phyloP scores from a whole-genome alignment of 2,888 invertebrate species.

The Archaeoteleia sp. region DNA sequence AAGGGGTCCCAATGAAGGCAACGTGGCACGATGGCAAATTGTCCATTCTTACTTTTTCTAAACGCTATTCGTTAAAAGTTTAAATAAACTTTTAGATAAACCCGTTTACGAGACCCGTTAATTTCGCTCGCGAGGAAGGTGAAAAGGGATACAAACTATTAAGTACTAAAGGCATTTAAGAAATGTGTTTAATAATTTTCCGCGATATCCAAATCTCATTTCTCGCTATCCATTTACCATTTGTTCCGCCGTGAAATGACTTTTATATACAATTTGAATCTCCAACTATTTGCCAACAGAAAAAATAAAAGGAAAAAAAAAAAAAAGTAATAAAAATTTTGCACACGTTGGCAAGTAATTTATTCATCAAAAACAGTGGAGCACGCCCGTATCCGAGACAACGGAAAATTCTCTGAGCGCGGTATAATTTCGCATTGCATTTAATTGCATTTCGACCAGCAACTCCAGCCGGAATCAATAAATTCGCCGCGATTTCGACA shows the following conservation, averaged over 20 bases:
- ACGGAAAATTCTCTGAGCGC: conserved; percentile 19
- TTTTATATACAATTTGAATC: conserved; percentile 11
- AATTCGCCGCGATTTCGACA: conserved; percentile 24
- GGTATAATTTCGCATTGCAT: conserved; percentile 42
- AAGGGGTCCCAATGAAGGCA: conserved; percentile 42
- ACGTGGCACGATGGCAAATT: too few species aligned
- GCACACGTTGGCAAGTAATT: conserved; percentile 40
- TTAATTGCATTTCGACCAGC: conserved; percentile 47
- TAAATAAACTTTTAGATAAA: too few species aligned
- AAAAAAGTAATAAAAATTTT: conserved; percentile 39
- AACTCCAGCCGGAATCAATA: conserved; percentile 36
- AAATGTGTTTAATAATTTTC: too few species aligned
- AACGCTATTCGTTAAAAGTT: too few species aligned
- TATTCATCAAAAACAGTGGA: conserved; percentile 42
- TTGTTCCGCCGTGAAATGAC: conserved; percentile 8
- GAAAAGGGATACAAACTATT: too few species aligned
- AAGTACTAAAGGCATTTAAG: too few species aligned
- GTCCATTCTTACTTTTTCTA: too few species aligned
- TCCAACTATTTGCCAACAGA: conserved; percentile 11
- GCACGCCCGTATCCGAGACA: conserved; percentile 37
- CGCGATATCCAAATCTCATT: too few species aligned
- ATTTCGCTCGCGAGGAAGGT: too few species aligned
- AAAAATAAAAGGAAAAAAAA: conserved; percentile 14
- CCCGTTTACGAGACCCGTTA: too few species aligned
- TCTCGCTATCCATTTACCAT: background rate